Base-by-base conservation (phyloP, 2,113 vertebrate genomes). In the Pollachius pollachius region DNA sequence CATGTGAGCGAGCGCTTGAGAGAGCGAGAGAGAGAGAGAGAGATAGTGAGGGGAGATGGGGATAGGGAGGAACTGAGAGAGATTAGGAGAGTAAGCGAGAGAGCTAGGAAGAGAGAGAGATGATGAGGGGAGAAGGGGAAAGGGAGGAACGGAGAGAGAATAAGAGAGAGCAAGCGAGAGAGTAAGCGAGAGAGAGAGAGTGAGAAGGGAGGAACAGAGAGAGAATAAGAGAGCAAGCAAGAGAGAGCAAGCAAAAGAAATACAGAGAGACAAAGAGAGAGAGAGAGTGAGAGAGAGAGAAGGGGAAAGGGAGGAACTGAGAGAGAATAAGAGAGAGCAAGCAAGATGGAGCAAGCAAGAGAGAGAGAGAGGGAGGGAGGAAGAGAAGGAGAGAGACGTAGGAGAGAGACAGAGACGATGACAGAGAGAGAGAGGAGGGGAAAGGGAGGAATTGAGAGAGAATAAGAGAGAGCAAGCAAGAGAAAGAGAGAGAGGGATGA, bases 61-160 rank as follows among this genome's bases (percentile, higher is more conserved):
- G 30, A 30, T 30, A 30, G 30, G 30, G 5, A 30, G 2, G 12
- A 54, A 54, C 11, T 15, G 52, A 54, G 16, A 54, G 65, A 21
- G 67, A 82, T 67, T 76, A 73, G 82, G 63, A 77, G 74, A 78
- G 84, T 81, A 80, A 87, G 54, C 9, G 15, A n/a, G 54, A 16
- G 17, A 57, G 54, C 0, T 1, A 57, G 54, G 1, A 30, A 57
- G 54, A 57, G 54, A 57, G 54, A 57, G 54, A 16, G 54, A n/a
- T n/a, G n/a, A n/a, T n/a, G n/a, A n/a, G n/a, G n/a, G n/a, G n/a
- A n/a, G n/a, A n/a, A n/a, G n/a, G n/a, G n/a, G n/a, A n/a, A n/a
- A n/a, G 66, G 72, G 21, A 23, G 21, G 21, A 23, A 23, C 21
- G 2, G 21, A 23, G 21, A 23, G 21, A 87, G 81, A 82, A 76